Evolutionary conservation across 1,140 invertebrate species (phyloP), one percentile per base, ranked within the genome.

Genomic region (Atta cephalotes): DNA sequence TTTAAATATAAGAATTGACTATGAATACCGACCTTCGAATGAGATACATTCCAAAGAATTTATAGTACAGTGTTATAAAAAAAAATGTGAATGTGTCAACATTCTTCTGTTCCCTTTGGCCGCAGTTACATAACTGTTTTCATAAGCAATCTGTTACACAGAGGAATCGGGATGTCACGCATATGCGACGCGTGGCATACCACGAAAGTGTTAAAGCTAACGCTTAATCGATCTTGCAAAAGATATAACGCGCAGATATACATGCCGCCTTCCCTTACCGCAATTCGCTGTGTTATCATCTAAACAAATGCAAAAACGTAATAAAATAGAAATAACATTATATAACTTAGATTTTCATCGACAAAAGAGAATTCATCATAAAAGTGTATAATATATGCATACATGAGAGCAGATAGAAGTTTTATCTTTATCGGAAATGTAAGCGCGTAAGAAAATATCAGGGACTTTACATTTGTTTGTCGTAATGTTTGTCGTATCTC

Each of bases 361-460:
- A 53, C 51, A 21, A 10, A 12, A 45, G 18, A 28, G 74, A 12
- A 21, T 39, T 45, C 4, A 25, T 49, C 21, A 45, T 35, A 25
- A 60, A 25, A 25, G 16, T 9, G 45, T 31, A 58, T 7, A 21
- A 35, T 14, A 58, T 21, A 1, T 6, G 25, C 14, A 10, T 31
- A 16, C 9, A 25, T 18, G 56, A 25, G 10, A 25, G 18, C 28
- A 56, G 18, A 63, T 28, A 35, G 45, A 14, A 12, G 28, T 68
- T 80, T 80, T 80, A 80, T 70, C 63, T 39, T 70, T 81, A 56
- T 58, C 31, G 65, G 49, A 71, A 81, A 70, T 70, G 49, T 18
- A 56, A 68, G 10, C 6, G 31, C n/a, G 12, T 68, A 45, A 45
- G 25, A 79, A 63, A 51, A n/a, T 4, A 49, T 45, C 31, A 45